phyloP scores from a whole-genome alignment of 2,888 invertebrate genomes.

The Sisyra terminalis region DNA sequence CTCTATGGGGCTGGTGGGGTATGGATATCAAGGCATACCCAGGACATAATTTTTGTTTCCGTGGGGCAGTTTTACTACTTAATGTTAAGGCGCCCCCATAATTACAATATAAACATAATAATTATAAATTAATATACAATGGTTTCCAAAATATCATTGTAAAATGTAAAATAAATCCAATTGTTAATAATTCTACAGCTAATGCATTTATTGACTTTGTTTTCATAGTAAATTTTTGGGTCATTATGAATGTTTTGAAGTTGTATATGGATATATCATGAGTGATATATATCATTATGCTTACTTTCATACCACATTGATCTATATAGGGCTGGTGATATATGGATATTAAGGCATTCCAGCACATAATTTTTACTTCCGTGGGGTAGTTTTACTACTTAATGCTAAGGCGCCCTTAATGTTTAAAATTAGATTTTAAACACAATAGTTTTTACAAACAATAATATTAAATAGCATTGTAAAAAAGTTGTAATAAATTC shows the following conservation, averaged over 20 bases:
- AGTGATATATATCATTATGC: too few relatives aligned
- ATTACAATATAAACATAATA: neutral
- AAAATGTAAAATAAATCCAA: too few relatives aligned
- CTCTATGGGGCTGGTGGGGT: slow-evolving; percentile 44
- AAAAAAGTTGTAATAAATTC: too few relatives aligned
- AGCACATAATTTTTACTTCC: slow-evolving; percentile 58
- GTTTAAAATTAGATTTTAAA: slow-evolving; percentile 6
- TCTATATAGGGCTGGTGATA: slow-evolving; percentile 40
- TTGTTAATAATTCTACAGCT: too few relatives aligned
- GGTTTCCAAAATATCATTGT: too few relatives aligned
- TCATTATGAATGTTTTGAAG: too few relatives aligned
- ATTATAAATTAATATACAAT: too few relatives aligned
- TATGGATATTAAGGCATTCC: slow-evolving; percentile 78
- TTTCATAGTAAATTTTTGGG: too few relatives aligned
- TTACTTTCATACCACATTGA: slow-evolving; percentile 50
- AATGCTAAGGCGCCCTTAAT: slow-evolving; percentile 50
- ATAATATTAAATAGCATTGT: too few relatives aligned
- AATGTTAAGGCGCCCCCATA: slow-evolving; percentile 45
- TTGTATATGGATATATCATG: too few relatives aligned
- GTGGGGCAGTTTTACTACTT: slow-evolving; percentile 57
- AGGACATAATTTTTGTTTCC: slow-evolving; percentile 58
- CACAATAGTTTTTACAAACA: neutral
- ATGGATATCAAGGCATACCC: slow-evolving; percentile 78
- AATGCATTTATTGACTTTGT: too few relatives aligned
- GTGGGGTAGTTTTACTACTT: slow-evolving; percentile 56